Base-by-base conservation (phyloP, 2,888 invertebrate species). In the Lingula anatina region DNA sequence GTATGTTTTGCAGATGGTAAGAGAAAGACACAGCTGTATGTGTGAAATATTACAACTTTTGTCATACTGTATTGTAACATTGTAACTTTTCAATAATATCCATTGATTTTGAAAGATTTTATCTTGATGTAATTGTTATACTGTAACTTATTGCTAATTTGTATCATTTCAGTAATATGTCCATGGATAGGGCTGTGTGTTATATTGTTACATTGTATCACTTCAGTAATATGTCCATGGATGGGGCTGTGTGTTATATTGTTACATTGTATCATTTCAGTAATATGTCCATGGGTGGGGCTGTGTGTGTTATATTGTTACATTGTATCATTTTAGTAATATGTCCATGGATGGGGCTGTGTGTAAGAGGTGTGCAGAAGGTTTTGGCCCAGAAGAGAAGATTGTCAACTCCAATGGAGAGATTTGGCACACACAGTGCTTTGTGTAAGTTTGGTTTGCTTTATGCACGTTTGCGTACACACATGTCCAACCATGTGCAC, bases 351-450 rank as follows among this genome's bases (percentile, higher is more conserved):
- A 89, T 73, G 89, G 88, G 71, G 94, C 94, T 88, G 86, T 87
- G 72, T 97, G 96, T 80, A 88, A 90, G 70, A 89, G 95, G 50
- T 99, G 99, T 79, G 86, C 89, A 54, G 95, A 96, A 70, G 94
- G 94, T 3, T 99, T 99, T 79, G 91, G 91, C 68, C 83, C 91
- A 21, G 89, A 94, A 74, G 97, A 99, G 77, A 95, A 97, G 79
- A 97, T 99, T 73, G 95, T 99, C 50, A 99, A 99, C 79, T 94
- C 96, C 0, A 92, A 91, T 71, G 97, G 97, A 49, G 95, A 97
- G 79, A 83, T 97, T 38, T 99, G 95, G 95, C 99, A 99, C 81
- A 90, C 92, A 4, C 90, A 93, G 68, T 99, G 99, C 78, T 99
- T 99, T 83, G 99, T 99, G 94, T 97, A 69, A 76, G 81, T 77